Evolutionary conservation across 1,140 invertebrate genomes (phyloP).

Genomic region (Planococcus citri): DNA sequence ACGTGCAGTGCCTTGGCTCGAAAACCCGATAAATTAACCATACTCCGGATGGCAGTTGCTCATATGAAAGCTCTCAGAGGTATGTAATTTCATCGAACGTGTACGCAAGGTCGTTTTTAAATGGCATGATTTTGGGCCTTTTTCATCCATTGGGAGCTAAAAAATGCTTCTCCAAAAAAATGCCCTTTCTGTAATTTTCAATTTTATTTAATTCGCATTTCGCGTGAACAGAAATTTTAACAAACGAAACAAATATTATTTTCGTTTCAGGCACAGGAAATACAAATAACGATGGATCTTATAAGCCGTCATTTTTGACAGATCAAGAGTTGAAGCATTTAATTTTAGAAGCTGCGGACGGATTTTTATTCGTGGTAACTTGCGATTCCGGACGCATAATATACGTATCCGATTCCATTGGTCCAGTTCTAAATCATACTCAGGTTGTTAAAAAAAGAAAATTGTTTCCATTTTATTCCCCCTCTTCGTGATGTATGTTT

Average conservation of each 20-base stretch:
- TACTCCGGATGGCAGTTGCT: slow-evolving; percentile 96
- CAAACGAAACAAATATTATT: too few relatives aligned
- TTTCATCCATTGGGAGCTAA: too few relatives aligned
- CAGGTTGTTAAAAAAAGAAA: slow-evolving; percentile 48
- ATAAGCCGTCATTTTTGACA: slow-evolving; percentile 96
- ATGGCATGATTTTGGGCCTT: too few relatives aligned
- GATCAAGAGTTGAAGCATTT: slow-evolving; percentile 99
- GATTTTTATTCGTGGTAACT: slow-evolving; percentile 96
- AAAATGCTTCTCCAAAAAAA: too few relatives aligned
- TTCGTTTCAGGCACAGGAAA: slow-evolving; percentile 72
- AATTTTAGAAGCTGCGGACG: slow-evolving; percentile 97
- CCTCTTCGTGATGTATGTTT: too few relatives aligned
- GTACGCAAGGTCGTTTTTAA: too few relatives aligned
- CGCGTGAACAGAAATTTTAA: too few relatives aligned
- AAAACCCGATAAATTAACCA: slow-evolving; percentile 98
- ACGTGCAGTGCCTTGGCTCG: slow-evolving; percentile 92
- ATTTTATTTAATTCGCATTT: too few relatives aligned
- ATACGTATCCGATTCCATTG: slow-evolving; percentile 97
- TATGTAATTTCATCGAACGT: slow-evolving; percentile 37
- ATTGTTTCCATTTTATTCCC: not conserved
- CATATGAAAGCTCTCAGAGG: slow-evolving; percentile 96
- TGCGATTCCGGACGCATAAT: slow-evolving; percentile 95
- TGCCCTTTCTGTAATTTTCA: too few relatives aligned
- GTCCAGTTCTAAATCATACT: slow-evolving; percentile 91
- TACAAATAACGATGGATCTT: slow-evolving; percentile 77